Evolutionary conservation across 2,888 invertebrate genomes (phyloP), one percentile per base, ranked within the genome.

Genomic region (Osedax frankpressi): DNA sequence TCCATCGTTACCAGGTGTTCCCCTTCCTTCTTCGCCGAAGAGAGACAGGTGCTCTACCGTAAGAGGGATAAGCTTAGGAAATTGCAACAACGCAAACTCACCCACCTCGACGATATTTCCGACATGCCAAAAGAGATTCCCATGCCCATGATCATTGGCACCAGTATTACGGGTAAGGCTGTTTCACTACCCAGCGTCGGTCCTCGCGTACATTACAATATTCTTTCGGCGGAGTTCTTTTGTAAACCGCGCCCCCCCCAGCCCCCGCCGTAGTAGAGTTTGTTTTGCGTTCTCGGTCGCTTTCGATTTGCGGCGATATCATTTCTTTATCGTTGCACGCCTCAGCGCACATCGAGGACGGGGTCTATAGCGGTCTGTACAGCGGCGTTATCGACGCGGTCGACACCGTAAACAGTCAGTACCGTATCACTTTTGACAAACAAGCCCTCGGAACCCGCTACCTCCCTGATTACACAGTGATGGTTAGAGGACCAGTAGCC

Each of bases 121-220:
- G 96, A 96, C 86, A 87, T 96, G 79, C 96, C 96, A 1, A 89
- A 91, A 78, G 94, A 95, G 87, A 92, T 96, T 80, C 96, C 96
- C 1, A 88, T 95, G 86, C 93, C 94, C 78, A 86, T 96, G 77
- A 93, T 94, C 14, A 91, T 96, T 78, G 96, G 95, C 19, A 94
- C 94, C 6, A 94, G 94, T 87, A 93, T 87, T 26, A 86, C 85
- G 78, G 85, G 84, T 84, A 77, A 70, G 75, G 6, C 44, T 44
- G 19, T 6, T 44, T n/a, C n/a, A n/a, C n/a, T n/a, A n/a, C n/a
- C n/a, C n/a, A n/a, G n/a, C n/a, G n/a, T n/a, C n/a, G n/a, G n/a
- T n/a, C n/a, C n/a, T n/a, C n/a, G n/a, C n/a, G n/a, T n/a, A n/a
- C n/a, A n/a, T n/a, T n/a, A n/a, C n/a, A n/a, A n/a, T n/a, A n/a